These are phyloP conservation scores for Spea hammondii DNA, from an alignment of 2,797 vertebrate species.

Conservation along the genomic window DNA sequence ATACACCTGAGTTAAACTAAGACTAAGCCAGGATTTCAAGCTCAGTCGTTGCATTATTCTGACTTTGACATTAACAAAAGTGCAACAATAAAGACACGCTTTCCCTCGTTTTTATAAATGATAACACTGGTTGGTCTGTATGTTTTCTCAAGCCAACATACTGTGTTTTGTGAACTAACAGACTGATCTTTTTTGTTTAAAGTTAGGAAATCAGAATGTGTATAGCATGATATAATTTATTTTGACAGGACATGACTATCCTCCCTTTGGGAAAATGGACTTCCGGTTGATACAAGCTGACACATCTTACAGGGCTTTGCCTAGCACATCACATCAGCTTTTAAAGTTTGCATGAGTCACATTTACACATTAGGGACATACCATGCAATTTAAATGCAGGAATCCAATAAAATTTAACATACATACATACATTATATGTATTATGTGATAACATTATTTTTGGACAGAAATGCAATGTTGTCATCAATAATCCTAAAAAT, in stretches of 20 bases:
- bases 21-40: no score
- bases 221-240: conserved; percentile 43
- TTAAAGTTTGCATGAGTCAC: conserved; percentile 48
- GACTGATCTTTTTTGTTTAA: conserved; percentile 3
- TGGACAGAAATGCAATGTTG: no score
- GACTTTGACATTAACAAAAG: no score
- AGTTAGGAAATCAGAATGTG: conserved; percentile 42
- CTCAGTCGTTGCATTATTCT: no score
- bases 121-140: no score
- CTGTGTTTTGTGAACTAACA: not conserved
- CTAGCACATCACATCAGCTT: conserved; percentile 49
- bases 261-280: conserved; percentile 50
- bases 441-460: no score
- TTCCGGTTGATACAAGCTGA: conserved; percentile 52
- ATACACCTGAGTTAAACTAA: no score
- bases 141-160: no score
- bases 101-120: no score
- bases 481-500: no score
- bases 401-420: not conserved
- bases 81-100: no score
- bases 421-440: no score
- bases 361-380: conserved; percentile 42
- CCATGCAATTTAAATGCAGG: not conserved
- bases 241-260: conserved; percentile 50
- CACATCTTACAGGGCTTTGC: conserved; percentile 51